A percentile compares a stretch with the other conserved stretches of the same genome.
Conservation (phyloP, 2,113 vertebrate species). For the Catharus fuscescens region DNA sequence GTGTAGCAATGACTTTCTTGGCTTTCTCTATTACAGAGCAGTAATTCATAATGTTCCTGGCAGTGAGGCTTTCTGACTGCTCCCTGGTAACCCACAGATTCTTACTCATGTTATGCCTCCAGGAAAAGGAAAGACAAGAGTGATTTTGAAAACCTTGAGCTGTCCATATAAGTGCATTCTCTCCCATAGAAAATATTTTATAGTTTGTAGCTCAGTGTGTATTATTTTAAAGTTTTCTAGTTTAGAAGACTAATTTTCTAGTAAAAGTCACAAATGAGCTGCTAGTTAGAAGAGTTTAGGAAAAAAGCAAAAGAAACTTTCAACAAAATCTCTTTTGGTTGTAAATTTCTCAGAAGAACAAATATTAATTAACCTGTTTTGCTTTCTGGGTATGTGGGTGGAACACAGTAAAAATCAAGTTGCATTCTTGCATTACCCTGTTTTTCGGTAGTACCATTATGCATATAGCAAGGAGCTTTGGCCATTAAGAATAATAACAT, state of each 20-base stretch:
- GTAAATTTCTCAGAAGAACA: neutral
- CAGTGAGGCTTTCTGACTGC: neutral
- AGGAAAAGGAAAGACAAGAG: neutral
- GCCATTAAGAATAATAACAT: neutral
- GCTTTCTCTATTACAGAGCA: conserved; percentile 16
- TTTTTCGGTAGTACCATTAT: neutral
- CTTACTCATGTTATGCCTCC: neutral
- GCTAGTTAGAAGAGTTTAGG: neutral
- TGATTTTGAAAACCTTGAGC: neutral
- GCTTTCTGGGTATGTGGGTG: neutral
- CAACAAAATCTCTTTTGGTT: neutral
- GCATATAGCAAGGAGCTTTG: neutral
- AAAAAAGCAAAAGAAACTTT: neutral
- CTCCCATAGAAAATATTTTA: neutral
- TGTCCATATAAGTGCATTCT: neutral
- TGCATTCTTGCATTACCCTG: neutral
- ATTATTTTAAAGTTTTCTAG: neutral
- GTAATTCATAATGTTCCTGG: conserved; percentile 23
- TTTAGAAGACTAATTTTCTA: neutral
- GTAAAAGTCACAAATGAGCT: neutral
- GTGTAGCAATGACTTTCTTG: neutral
- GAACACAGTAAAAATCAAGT: neutral
- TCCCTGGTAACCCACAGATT: neutral
- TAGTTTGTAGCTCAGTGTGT: neutral
- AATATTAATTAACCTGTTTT: neutral